A percentile compares a stretch with the other conserved stretches of the same genome.
Evolutionary conservation across 2,797 vertebrate species (phyloP).

Genomic region (Apogon talboti): DNA sequence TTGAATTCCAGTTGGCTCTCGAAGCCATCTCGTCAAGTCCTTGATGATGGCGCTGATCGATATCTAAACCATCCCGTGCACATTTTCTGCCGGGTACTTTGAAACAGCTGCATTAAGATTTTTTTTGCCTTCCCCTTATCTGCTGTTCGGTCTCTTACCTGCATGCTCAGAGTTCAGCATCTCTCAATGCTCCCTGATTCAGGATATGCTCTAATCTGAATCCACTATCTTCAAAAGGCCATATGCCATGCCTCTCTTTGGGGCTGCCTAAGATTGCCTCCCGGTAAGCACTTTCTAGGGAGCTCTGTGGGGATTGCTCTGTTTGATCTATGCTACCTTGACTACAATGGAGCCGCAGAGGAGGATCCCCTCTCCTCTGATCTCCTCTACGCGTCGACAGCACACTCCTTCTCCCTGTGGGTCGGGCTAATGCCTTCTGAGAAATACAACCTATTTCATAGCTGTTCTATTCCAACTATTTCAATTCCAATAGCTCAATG

Average conservation of each 20-base stretch:
- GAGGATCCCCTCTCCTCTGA: conserved; percentile 73
- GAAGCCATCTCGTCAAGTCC: conserved; percentile 30
- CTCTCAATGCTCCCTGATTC: conserved; percentile 54
- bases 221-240: conserved; percentile 82
- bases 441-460: conserved; percentile 68
- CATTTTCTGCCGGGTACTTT: conserved; percentile 48
- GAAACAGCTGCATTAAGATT: conserved; percentile 54
- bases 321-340: conserved; percentile 80
- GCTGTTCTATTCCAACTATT: conserved; percentile 56
- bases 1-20: conserved; percentile 38
- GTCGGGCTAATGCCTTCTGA: conserved; percentile 64
- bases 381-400: conserved; percentile 63
- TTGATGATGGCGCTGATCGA: conserved; percentile 31
- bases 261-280: conserved; percentile 74
- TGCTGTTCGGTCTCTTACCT: conserved; percentile 43
- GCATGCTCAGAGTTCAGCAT: conserved; percentile 39
- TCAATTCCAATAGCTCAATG: conserved; percentile 59
- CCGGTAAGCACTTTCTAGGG: conserved; percentile 77
- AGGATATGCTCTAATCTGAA: conserved; percentile 73
- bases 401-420: conserved; percentile 60
- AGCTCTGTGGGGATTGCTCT: conserved; percentile 74
- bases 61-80: conserved; percentile 47
- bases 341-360: conserved; percentile 73
- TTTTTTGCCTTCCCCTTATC: conserved; percentile 50
- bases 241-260: conserved; percentile 72